Conservation (phyloP, 2,113 vertebrate genomes). For the Cyphomyrus plagiostoma region DNA sequence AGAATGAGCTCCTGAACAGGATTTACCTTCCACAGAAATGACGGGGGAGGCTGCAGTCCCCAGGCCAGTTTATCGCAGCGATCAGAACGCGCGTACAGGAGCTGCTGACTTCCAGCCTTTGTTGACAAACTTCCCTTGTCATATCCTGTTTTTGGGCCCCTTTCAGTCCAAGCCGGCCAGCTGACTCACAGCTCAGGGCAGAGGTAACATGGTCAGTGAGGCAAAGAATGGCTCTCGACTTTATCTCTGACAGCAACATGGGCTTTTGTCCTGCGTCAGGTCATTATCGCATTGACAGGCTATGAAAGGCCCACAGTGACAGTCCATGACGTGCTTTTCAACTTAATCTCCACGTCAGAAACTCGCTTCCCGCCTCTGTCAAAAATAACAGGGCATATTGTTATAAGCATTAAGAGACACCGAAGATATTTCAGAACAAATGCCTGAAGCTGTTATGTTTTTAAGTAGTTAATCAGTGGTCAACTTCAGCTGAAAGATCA, state of each 20-base stretch:
- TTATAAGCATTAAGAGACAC: neutral
- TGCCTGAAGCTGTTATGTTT: neutral
- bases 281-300: neutral
- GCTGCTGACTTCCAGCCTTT: conserved; percentile 53
- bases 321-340: neutral
- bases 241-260: conserved; percentile 13
- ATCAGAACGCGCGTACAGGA: conserved; percentile 25
- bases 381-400: neutral
- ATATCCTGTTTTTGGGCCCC: conserved; percentile 45
- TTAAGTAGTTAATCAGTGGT: neutral
- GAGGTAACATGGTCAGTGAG: neutral
- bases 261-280: neutral
- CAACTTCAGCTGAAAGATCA: neutral
- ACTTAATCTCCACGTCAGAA: neutral
- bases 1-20: neutral
- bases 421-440: neutral
- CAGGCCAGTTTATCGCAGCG: neutral
- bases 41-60: neutral
- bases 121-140: conserved; percentile 48
- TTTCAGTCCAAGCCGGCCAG: conserved; percentile 37
- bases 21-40: neutral
- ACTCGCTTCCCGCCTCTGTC: neutral
- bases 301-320: neutral
- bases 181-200: neutral
- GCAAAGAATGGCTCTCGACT: neutral